Percentiles rank a stretch among this genome's conserved stretches.
phyloP scores from a whole-genome alignment of 2,113 vertebrate species.

The Stomatorhinus ivindoensis region DNA sequence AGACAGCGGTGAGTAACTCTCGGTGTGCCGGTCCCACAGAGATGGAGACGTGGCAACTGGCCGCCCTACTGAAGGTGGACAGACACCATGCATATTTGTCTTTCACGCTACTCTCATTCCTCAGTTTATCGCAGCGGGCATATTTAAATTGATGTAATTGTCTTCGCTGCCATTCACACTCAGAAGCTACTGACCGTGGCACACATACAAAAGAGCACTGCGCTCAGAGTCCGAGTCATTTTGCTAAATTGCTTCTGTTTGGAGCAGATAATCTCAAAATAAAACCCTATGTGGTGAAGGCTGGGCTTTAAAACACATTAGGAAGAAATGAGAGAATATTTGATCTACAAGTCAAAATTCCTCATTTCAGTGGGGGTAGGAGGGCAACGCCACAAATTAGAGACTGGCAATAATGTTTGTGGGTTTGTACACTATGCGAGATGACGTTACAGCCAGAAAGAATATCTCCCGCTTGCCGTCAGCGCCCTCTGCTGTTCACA shows the following conservation, averaged over 20 bases:
- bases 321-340: conserved; percentile 18
- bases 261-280: neutral
- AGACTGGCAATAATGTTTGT: neutral
- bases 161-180: neutral
- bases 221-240: neutral
- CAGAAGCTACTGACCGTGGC: neutral
- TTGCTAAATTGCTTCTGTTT: neutral
- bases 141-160: neutral
- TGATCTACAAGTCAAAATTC: neutral
- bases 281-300: neutral
- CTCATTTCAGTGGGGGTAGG: neutral
- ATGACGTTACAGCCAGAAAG: neutral
- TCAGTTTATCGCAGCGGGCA: neutral
- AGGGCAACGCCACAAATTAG: conserved; percentile 11
- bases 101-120: neutral
- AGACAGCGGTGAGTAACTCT: conserved; percentile 76
- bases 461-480: conserved; percentile 9
- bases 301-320: conserved; percentile 11
- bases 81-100: neutral
- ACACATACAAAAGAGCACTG: neutral
- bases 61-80: neutral
- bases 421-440: neutral
- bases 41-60: neutral
- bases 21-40: neutral
- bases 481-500: conserved; percentile 50